Percentiles rank a stretch among this genome's conserved stretches.
phyloP scores from a whole-genome alignment of 2,888 invertebrate species.

The Tipula confusa region DNA sequence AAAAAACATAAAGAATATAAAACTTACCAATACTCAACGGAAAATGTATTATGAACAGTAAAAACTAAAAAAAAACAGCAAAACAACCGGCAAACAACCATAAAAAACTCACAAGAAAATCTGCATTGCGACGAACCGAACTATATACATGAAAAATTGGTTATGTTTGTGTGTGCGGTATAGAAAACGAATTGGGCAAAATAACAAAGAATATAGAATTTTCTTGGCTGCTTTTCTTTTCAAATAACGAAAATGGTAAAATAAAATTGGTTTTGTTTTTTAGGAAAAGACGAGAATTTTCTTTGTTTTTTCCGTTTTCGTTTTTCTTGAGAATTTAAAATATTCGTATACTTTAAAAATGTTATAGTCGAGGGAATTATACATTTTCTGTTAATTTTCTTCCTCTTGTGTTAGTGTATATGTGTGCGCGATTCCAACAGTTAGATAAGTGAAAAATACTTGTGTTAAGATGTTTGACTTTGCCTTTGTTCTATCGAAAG shows the following conservation, averaged over 20 bases:
- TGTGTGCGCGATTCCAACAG: neutral
- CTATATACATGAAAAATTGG: too few species aligned
- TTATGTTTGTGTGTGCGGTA: neutral
- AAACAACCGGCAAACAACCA: neutral
- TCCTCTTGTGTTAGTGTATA: neutral
- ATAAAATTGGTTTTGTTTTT: neutral
- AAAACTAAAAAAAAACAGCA: neutral
- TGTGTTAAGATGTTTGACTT: neutral
- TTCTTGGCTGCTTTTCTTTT: neutral
- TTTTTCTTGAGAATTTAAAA: neutral
- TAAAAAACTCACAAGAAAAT: neutral
- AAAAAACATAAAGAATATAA: neutral
- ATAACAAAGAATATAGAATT: neutral
- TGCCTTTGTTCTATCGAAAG: neutral
- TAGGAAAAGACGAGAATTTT: neutral
- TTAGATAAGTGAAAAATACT: neutral
- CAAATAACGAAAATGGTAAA: neutral
- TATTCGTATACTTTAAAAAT: neutral
- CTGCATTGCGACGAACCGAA: constrained; percentile 9
- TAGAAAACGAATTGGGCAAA: neutral
- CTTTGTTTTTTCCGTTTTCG: neutral
- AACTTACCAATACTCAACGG: neutral
- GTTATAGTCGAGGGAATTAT: neutral
- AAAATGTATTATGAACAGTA: neutral
- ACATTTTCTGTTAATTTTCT: neutral